These are phyloP conservation scores for Grantiella picta DNA, from an alignment of 2,113 vertebrate genomes.

Conservation along the genomic window DNA sequence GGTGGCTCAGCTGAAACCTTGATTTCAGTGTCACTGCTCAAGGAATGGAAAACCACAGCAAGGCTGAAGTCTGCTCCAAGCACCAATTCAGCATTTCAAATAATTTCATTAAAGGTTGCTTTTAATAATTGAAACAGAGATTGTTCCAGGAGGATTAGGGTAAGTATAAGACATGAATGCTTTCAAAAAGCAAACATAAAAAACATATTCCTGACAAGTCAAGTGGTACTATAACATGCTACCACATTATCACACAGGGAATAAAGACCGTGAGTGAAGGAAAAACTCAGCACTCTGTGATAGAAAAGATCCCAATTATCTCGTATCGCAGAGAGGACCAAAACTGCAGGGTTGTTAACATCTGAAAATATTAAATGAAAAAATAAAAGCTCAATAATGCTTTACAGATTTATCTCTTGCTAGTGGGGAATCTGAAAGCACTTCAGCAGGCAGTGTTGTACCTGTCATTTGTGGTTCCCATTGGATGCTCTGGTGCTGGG, in stretches of 20 bases:
- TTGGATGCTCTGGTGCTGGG: neutral
- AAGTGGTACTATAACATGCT: neutral
- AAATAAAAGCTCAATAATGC: neutral
- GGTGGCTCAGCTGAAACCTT: neutral
- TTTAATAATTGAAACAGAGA: neutral
- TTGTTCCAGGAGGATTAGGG: neutral
- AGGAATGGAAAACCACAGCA: neutral
- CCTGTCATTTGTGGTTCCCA: neutral
- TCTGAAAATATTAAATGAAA: neutral
- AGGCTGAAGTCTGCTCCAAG: neutral
- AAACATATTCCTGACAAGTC: neutral
- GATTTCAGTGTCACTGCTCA: neutral
- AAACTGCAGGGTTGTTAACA: neutral
- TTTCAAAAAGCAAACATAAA: neutral
- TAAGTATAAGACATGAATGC: neutral
- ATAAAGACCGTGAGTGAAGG: neutral
- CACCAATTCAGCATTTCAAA: neutral
- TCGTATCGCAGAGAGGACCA: neutral
- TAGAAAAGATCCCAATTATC: slow-evolving; percentile 16
- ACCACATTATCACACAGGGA: neutral
- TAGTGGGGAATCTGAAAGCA: neutral
- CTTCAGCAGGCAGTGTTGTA: neutral
- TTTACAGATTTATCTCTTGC: neutral
- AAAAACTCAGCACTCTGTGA: neutral
- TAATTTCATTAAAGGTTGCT: neutral